A percentile compares a stretch with the other conserved stretches of the same genome.
Conservation (phyloP, 2,888 invertebrate species). For the Cataglyphis albicans region DNA sequence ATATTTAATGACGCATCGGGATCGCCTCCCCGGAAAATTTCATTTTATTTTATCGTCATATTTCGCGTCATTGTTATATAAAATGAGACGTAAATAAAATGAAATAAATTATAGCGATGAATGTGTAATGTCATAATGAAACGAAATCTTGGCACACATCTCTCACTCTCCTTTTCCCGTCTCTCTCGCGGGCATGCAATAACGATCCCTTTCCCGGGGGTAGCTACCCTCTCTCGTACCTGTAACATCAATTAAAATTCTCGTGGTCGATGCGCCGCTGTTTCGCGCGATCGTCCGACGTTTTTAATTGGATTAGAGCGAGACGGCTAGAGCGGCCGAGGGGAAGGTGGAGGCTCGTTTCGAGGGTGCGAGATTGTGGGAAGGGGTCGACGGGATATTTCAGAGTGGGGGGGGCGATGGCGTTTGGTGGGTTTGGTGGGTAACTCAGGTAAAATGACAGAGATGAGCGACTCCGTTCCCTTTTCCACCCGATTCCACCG, state of each 20-base stretch:
- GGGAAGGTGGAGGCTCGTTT: slow-evolving; percentile 59
- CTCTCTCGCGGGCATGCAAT: slow-evolving; percentile 38
- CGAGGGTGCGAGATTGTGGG: slow-evolving; percentile 76
- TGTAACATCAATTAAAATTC: slow-evolving; percentile 85
- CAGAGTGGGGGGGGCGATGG: slow-evolving; percentile 45
- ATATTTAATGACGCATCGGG: background rate
- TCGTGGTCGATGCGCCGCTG: slow-evolving; percentile 82
- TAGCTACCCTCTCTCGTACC: slow-evolving; percentile 71
- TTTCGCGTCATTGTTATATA: background rate
- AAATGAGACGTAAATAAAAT: slow-evolving; percentile 31
- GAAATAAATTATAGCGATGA: slow-evolving; percentile 37
- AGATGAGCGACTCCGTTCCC: slow-evolving; percentile 64
- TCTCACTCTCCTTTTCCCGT: slow-evolving; percentile 2
- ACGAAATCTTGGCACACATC: slow-evolving; percentile 43
- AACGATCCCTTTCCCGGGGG: slow-evolving; percentile 47
- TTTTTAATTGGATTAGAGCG: slow-evolving; percentile 85
- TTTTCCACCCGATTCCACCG: slow-evolving; percentile 55
- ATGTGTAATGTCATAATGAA: slow-evolving; percentile 31
- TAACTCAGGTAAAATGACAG: slow-evolving; percentile 70
- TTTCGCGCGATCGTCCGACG: slow-evolving; percentile 82
- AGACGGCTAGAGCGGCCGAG: slow-evolving; percentile 74
- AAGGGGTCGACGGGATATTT: slow-evolving; percentile 75
- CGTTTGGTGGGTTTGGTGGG: slow-evolving; percentile 36
- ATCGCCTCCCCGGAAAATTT: background rate
- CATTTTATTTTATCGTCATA: background rate